Evolutionary conservation across 2,888 invertebrate species (phyloP).

Genomic region (Scelioninae gen. 2): DNA sequence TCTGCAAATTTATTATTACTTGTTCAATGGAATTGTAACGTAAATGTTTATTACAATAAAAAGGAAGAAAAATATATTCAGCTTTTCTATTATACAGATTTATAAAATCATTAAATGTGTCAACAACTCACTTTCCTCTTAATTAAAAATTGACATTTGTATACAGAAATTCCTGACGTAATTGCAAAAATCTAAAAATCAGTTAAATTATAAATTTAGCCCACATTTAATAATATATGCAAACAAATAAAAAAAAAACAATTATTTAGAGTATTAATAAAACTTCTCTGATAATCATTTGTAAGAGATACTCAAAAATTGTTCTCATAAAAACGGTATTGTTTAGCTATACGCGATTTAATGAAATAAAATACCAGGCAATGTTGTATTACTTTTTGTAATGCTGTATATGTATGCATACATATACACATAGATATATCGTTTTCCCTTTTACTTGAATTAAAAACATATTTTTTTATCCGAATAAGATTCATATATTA

Average conservation of each 20-base stretch:
- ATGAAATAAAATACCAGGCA: no score
- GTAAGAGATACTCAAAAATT: slow-evolving; percentile 7
- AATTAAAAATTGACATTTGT: slow-evolving; percentile 7
- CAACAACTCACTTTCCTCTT: slow-evolving; percentile 10
- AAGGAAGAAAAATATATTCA: slow-evolving; percentile 4
- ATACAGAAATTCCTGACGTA: slow-evolving; percentile 2
- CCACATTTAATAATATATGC: neutral
- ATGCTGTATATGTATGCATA: slow-evolving; percentile 27
- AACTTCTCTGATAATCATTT: slow-evolving; percentile 12
- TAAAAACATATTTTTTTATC: slow-evolving; percentile 6
- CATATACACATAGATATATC: slow-evolving; percentile 8
- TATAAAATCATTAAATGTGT: slow-evolving; percentile 25
- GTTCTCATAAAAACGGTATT: slow-evolving; percentile 20
- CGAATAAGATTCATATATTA: slow-evolving; percentile 26
- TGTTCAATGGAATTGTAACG: neutral
- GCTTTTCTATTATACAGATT: slow-evolving; percentile 20
- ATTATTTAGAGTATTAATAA: neutral
- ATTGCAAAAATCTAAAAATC: neutral
- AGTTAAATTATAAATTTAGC: neutral
- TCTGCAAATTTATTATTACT: neutral
- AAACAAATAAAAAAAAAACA: neutral
- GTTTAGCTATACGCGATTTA: slow-evolving; percentile 10
- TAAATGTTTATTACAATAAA: neutral
- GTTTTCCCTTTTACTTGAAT: slow-evolving; percentile 3
- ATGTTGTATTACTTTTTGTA: no score